Evolutionary conservation across 2,888 invertebrate species (phyloP), one percentile per base, ranked within the genome.

Genomic region (Mayetiola destructor): DNA sequence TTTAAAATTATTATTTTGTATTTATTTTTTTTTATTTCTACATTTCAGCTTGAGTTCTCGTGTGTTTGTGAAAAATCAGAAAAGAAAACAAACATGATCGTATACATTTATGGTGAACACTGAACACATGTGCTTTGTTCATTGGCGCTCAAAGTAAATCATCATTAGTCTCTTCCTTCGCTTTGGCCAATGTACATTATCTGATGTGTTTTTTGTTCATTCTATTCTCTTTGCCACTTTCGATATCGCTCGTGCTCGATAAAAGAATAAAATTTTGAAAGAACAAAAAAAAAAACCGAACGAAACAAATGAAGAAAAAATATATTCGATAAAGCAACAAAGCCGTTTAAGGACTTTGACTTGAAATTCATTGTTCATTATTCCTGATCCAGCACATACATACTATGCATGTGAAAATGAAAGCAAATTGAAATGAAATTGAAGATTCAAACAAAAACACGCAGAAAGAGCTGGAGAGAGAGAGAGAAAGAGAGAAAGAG

Each of bases 101-200:
- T 36, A n/a, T 39, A 20, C 23, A 23, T 12, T 23, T 27, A 27
- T 48, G 48, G 23, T 23, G 48, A 16, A 48, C n/a, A 48, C 21
- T 16, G 12, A 32, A 32, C 23, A 27, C 48, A 48, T 48, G 48
- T 48, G 48, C 27, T 27, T 48, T 48, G 27, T 27, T 48, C 48
- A 27, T 48, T 48, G 48, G 48, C 48, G 48, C 48, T 48, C 27
- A 48, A 48, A 48, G 40, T 40, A 40, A 40, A 40, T 40, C 40
- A 40, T 40, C 40, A 21, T 40, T 40, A 21, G 21, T 40, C 23
- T 20, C 23, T 39, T 39, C 20, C 14, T 23, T 42, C 23, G 16
- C 27, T 20, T 37, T 12, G 12, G n/a, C 16, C 16, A 9, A 27
- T 27, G 23, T 48, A 9, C n/a, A 48, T 48, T 48, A 27, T 48